A percentile compares a stretch with the other conserved stretches of the same genome.
Conservation (phyloP, 2,888 invertebrate genomes). For the Cylloceria caligata region DNA sequence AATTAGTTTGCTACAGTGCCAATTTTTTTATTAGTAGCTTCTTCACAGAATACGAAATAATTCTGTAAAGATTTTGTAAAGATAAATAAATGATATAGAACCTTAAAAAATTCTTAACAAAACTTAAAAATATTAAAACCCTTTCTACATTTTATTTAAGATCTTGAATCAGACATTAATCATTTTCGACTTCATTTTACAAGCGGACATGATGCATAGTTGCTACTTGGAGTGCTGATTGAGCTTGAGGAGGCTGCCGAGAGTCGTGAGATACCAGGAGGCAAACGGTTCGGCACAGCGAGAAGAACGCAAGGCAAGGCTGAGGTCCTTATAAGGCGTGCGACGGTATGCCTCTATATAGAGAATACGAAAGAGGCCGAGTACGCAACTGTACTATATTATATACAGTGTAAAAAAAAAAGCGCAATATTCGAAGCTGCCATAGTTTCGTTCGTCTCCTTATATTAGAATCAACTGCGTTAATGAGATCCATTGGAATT, state of each 20-base stretch:
- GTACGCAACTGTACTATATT: slow-evolving; percentile 73
- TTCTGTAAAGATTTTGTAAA: no score
- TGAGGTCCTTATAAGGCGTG: slow-evolving; percentile 79
- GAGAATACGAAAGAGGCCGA: slow-evolving; percentile 78
- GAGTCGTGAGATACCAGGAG: slow-evolving; percentile 60
- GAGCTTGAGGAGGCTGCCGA: slow-evolving; percentile 32
- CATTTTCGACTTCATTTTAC: slow-evolving; percentile 2
- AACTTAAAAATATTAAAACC: no score
- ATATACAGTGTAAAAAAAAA: slow-evolving; percentile 59
- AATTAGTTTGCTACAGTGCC: no score
- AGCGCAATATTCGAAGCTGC: slow-evolving; percentile 14
- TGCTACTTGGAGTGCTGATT: background rate
- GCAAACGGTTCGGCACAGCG: slow-evolving; percentile 72
- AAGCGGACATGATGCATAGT: background rate
- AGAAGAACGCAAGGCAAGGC: slow-evolving; percentile 70
- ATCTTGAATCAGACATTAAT: slow-evolving; percentile 7
- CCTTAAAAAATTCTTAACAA: no score
- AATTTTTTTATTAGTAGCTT: no score
- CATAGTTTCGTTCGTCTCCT: background rate
- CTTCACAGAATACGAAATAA: no score
- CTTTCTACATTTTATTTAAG: background rate
- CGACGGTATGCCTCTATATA: slow-evolving; percentile 78
- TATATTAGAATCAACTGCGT: slow-evolving; percentile 6
- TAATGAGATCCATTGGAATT: background rate
- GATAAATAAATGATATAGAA: no score